phyloP scores from a whole-genome alignment of 2,113 vertebrate species.

The Hypanus sabinus region DNA sequence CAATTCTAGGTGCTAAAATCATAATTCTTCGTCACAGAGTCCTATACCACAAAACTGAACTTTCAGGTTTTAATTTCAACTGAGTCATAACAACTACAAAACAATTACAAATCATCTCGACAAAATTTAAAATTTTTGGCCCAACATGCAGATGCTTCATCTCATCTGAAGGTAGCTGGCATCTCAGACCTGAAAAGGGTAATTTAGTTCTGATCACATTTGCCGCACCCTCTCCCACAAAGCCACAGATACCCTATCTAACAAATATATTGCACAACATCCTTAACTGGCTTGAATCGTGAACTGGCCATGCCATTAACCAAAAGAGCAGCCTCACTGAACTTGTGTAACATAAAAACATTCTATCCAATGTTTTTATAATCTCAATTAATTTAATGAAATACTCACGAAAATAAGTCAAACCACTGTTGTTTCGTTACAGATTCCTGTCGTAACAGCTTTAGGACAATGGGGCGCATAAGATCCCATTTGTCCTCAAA shows the following conservation, averaged over 20 bases:
- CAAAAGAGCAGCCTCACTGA: background rate
- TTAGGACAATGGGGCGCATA: conserved; percentile 95
- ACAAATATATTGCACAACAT: too few relatives aligned
- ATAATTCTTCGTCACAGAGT: background rate
- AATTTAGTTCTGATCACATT: background rate
- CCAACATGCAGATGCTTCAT: background rate
- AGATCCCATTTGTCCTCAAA: conserved; percentile 99
- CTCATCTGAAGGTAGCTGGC: background rate
- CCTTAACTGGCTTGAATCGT: background rate
- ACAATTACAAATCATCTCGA: background rate
- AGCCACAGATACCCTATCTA: too few relatives aligned
- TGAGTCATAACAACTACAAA: background rate
- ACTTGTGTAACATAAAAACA: background rate
- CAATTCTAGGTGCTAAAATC: background rate
- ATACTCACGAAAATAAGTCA: conserved; percentile 93
- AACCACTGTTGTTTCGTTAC: conserved; percentile 98
- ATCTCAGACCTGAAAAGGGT: background rate
- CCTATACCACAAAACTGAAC: background rate
- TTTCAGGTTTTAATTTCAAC: too few relatives aligned
- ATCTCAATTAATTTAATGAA: background rate
- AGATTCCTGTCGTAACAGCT: conserved; percentile 93
- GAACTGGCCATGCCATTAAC: background rate
- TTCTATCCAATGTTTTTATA: background rate
- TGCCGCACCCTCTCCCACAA: background rate
- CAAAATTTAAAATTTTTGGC: background rate